A percentile compares a stretch with the other conserved stretches of the same genome.
These are phyloP conservation scores for Calephelis perditalis DNA, from an alignment of 2,888 invertebrate species.

Conservation along the genomic window DNA sequence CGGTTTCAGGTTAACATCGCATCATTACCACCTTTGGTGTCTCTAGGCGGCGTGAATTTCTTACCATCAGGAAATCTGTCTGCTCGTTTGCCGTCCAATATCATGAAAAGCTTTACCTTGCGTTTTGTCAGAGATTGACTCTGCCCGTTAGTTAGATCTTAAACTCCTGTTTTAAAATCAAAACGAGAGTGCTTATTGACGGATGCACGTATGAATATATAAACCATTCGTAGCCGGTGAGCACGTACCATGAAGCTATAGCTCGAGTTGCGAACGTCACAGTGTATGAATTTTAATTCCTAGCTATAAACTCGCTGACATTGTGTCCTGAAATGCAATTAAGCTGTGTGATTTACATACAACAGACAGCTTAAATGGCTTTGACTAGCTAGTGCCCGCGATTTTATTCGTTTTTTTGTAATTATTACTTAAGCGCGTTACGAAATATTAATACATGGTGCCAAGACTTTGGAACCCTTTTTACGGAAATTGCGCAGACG, in stretches of 20 bases:
- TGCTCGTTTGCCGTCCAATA: too few relatives aligned
- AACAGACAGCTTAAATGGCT: neutral
- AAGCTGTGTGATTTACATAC: constrained; percentile 16
- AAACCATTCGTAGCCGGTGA: constrained; percentile 9
- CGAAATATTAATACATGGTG: too few relatives aligned
- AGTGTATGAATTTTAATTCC: constrained; percentile 22
- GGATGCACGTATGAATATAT: constrained; percentile 15
- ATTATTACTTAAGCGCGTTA: too few relatives aligned
- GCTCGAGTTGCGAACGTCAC: constrained; percentile 20
- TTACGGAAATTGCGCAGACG: too few relatives aligned
- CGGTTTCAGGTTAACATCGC: too few relatives aligned
- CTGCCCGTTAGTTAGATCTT: neutral
- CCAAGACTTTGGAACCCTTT: too few relatives aligned
- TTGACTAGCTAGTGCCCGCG: too few relatives aligned
- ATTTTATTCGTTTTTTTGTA: too few relatives aligned
- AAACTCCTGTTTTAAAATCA: neutral
- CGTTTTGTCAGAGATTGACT: neutral
- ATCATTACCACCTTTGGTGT: too few relatives aligned
- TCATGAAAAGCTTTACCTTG: too few relatives aligned
- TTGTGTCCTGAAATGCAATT: constrained; percentile 13
- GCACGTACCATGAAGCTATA: constrained; percentile 17
- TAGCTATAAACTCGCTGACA: constrained; percentile 11
- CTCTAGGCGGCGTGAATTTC: too few relatives aligned
- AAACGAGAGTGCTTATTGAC: neutral
- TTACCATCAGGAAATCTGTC: too few relatives aligned